Percentiles rank a stretch among this genome's conserved stretches.
phyloP scores from a whole-genome alignment of 2,888 invertebrate species.

The Anoplius nigerrimus region DNA sequence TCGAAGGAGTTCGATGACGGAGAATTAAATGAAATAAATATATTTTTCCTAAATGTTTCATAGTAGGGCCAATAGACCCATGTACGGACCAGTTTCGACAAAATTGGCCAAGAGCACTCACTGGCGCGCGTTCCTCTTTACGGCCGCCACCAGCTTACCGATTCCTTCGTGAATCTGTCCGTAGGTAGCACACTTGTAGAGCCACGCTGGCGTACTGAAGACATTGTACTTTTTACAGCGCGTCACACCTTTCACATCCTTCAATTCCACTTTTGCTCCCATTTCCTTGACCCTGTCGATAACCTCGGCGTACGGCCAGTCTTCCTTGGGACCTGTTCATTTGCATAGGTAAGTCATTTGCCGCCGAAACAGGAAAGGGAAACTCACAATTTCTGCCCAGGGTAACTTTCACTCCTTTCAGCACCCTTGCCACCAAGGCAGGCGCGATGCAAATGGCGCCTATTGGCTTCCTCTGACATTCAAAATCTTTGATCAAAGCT shows the following conservation, averaged over 20 bases:
- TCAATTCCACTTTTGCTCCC: slow-evolving; percentile 74
- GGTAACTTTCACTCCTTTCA: slow-evolving; percentile 71
- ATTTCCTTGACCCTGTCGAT: slow-evolving; percentile 75
- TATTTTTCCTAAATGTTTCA: slow-evolving; percentile 48
- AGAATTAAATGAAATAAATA: slow-evolving; percentile 46
- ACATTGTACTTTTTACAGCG: slow-evolving; percentile 76
- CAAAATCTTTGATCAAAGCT: slow-evolving; percentile 76
- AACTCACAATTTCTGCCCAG: slow-evolving; percentile 71
- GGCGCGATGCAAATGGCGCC: slow-evolving; percentile 78
- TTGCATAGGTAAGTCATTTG: slow-evolving; percentile 9
- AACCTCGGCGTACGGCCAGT: slow-evolving; percentile 76
- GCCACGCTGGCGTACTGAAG: slow-evolving; percentile 78
- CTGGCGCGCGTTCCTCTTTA: slow-evolving; percentile 49
- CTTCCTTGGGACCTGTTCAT: slow-evolving; percentile 64
- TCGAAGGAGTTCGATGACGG: slow-evolving; percentile 13
- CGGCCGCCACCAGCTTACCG: slow-evolving; percentile 73
- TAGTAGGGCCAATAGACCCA: too few species aligned
- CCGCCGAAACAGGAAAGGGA: not conserved
- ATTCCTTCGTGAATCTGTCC: slow-evolving; percentile 77
- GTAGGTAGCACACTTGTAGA: slow-evolving; percentile 75
- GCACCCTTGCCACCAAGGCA: slow-evolving; percentile 75
- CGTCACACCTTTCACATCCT: slow-evolving; percentile 73
- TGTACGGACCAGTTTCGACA: too few species aligned
- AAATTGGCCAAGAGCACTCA: slow-evolving; percentile 12
- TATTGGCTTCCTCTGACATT: slow-evolving; percentile 76